Base-by-base conservation (phyloP, 2,113 vertebrate genomes). In the Dromaius novaehollandiae region DNA sequence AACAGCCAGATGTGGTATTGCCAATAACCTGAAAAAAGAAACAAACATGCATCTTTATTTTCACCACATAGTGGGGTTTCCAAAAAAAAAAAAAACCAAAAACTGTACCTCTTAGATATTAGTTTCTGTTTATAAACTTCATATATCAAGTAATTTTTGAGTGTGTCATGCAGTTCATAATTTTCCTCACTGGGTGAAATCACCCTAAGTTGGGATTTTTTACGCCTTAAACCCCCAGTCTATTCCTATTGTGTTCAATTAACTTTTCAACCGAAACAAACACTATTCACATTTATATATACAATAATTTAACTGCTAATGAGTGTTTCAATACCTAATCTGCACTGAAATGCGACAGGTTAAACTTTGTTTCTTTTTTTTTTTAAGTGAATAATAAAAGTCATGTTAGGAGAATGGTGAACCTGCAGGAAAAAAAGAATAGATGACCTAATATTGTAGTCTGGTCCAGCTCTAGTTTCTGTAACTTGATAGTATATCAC, bases 1-100 rank as follows among this genome's bases (percentile, higher is more conserved):
- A 99, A 85, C 98, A 97, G 85, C 99, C 99, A 16, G 99, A 99
- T 1, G 99, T 99, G 2, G 99, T 99, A 96, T 99, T 99, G 63
- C 99, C 99, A 58, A 99, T 96, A 96, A 99, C 99, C 99, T 99
- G 96, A 21, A 97, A 96, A 50, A 92, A 81, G 65, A 91, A 86
- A 73, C 24, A 88, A 77, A 9, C 2, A 25, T 58, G 51, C 68
- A 44, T 79, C 51, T 38, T 92, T 65, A 46, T 65, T 96, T 93
- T 86, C 61, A 84, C 76, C 55, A 71, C 38, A 8, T 6, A 30
- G 6, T 32, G 15, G 76, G 5, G 9, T 82, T 90, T 92, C 69
- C 34, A 58, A 51, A 48, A 50, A 36, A 58, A 51, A 48, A 50
- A n/a, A n/a, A n/a, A n/a, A n/a, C n/a, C n/a, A n/a, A n/a, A 48